These are phyloP conservation scores for Amblyteles armatorius DNA, from an alignment of 2,888 invertebrate genomes.

Conservation along the genomic window DNA sequence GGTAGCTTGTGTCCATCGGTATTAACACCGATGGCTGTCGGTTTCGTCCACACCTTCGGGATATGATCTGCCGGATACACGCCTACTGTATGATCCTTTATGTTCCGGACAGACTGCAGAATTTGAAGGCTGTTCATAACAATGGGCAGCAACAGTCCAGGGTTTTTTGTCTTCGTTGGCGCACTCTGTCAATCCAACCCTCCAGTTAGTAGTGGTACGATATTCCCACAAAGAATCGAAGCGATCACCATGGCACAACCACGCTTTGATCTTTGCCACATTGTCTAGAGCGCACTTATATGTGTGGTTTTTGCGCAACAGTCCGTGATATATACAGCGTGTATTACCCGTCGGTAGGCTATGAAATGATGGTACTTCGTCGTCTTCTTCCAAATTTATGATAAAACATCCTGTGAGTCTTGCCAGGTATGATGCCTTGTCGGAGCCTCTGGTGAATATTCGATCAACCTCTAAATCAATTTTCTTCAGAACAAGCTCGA, in stretches of 20 bases:
- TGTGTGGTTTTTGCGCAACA: neutral
- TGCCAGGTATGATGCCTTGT: too few species aligned
- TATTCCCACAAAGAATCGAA: conserved; percentile 15
- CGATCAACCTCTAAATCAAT: too few species aligned
- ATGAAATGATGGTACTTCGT: neutral
- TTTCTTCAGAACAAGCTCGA: too few species aligned
- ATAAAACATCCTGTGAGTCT: conserved; percentile 24
- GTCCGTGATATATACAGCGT: conserved; percentile 7
- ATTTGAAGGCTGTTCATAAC: neutral
- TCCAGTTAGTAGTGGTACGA: neutral
- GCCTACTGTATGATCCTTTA: neutral
- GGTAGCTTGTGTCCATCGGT: conserved; percentile 57
- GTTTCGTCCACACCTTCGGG: conserved; percentile 1
- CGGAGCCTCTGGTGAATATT: too few species aligned
- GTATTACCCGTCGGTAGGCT: neutral
- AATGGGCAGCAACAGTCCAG: neutral
- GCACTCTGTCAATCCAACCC: neutral
- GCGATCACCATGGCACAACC: too few species aligned
- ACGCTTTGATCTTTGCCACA: neutral
- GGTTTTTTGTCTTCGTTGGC: neutral
- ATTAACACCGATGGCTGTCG: conserved; percentile 47
- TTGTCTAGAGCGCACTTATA: conserved; percentile 28
- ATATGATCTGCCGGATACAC: conserved; percentile 43
- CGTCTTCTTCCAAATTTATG: neutral
- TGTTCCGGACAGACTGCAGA: neutral